These are phyloP conservation scores for Drosophila repleta DNA, from an alignment of 1,140 invertebrate genomes.

Conservation along the genomic window DNA sequence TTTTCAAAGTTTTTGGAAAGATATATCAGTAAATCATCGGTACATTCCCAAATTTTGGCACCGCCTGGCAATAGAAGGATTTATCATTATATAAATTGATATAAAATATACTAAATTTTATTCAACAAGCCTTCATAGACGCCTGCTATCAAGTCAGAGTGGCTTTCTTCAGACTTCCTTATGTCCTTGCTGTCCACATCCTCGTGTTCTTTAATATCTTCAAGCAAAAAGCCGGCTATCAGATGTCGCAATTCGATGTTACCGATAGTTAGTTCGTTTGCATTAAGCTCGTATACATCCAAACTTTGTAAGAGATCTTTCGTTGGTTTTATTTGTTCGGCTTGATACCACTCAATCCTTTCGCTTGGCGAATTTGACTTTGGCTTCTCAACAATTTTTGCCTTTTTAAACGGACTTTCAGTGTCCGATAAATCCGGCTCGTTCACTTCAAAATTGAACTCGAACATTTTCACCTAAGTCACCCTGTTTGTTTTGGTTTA, in stretches of 20 bases:
- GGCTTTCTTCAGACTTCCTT: constrained; percentile 86
- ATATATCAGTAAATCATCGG: constrained; percentile 89
- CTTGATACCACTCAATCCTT: constrained; percentile 68
- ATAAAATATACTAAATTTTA: neutral
- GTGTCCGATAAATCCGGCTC: constrained; percentile 61
- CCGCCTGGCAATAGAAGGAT: constrained; percentile 87
- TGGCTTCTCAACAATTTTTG: neutral
- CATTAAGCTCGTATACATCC: constrained; percentile 81
- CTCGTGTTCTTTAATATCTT: constrained; percentile 71
- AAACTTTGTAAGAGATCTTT: constrained; percentile 58
- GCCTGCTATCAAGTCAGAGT: constrained; percentile 89
- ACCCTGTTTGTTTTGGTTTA: constrained; percentile 32
- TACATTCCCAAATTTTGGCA: constrained; percentile 95
- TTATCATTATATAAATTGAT: neutral
- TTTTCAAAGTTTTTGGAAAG: constrained; percentile 83
- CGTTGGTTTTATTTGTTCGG: constrained; percentile 46
- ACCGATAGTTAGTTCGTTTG: constrained; percentile 48
- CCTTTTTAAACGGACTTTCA: constrained; percentile 43
- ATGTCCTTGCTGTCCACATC: constrained; percentile 83
- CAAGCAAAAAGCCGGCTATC: constrained; percentile 65
- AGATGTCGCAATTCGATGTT: constrained; percentile 51
- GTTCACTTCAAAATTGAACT: constrained; percentile 85
- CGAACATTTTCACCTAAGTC: constrained; percentile 77
- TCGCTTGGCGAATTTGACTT: constrained; percentile 10
- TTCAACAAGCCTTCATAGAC: constrained; percentile 89